phyloP scores from a whole-genome alignment of 2,888 invertebrate species.

The Callyntrura sp. region DNA sequence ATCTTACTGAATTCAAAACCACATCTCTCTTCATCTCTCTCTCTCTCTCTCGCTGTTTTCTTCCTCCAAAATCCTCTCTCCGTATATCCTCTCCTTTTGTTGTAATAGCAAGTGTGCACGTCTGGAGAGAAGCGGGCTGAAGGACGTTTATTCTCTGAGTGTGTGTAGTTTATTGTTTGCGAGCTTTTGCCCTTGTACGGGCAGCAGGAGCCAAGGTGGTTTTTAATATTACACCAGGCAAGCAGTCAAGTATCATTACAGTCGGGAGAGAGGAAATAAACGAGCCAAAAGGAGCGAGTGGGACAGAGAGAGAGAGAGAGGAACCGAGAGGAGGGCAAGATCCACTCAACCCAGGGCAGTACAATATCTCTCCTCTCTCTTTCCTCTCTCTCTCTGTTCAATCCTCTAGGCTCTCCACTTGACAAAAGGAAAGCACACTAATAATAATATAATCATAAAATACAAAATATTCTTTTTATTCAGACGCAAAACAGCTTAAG shows the following conservation, averaged over 20 bases:
- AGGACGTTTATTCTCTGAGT: neutral
- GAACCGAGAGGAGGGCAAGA: too few relatives aligned
- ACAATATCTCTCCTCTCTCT: neutral
- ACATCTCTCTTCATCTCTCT: neutral
- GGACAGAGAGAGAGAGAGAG: too few relatives aligned
- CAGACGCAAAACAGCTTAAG: neutral
- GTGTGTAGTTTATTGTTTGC: constrained; percentile 17
- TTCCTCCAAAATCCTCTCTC: neutral
- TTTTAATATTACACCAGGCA: constrained; percentile 33
- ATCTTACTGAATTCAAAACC: constrained; percentile 24
- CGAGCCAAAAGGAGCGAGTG: constrained; percentile 27
- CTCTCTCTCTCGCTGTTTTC: neutral
- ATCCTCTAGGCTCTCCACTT: too few relatives aligned
- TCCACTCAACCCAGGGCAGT: too few relatives aligned
- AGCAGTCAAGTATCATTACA: neutral
- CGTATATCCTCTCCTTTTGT: too few relatives aligned
- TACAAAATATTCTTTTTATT: constrained; percentile 8
- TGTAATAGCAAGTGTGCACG: too few relatives aligned
- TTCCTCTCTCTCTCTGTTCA: too few relatives aligned
- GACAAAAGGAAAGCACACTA: too few relatives aligned
- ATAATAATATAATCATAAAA: constrained; percentile 5
- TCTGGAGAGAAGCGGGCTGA: neutral
- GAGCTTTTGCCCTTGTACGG: neutral
- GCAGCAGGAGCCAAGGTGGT: neutral
- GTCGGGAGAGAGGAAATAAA: constrained; percentile 39